Base-by-base conservation (phyloP, 2,797 vertebrate genomes). In the Cynopterus sphinx region DNA sequence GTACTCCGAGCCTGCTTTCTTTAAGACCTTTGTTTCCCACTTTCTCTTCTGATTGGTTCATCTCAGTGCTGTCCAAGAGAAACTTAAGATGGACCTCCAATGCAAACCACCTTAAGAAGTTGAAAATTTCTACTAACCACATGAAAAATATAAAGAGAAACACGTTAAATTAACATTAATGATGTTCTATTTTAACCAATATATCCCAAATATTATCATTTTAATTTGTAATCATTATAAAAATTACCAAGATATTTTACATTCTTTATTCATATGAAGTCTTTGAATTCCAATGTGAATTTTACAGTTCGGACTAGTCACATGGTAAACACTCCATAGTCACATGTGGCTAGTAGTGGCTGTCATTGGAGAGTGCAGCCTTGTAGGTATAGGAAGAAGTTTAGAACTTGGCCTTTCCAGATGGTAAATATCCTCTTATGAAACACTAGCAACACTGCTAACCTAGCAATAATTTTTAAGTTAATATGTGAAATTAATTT, bases 401-500 rank as follows among this genome's bases (percentile, higher is more conserved):
- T 65, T 8, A 43, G 55, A 87, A 39, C 31, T 88, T 0, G 5
- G 3, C 36, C 16, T 75, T 53, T 11, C 39, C 24, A 43, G 41
- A 9, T 77, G 73, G 43, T 24, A 70, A 65, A 59, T 43, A 36
- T 55, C 51, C 6, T 83, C 75, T 16, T 49, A 1, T n/a, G 24
- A 85, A 84, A 49, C 8, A 39, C 13, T 49, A 46, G 21, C 13
- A 71, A 16, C 16, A 31, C 22, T 19, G n/a, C 24, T 57, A 65
- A 78, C 55, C 59, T 46, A 46, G 33, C 1, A 46, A 21, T 67
- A 55, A 31, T 63, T 53, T 91, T 71, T 46, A 92, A 71, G n/a
- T 10, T 92, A 55, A 57, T 24, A 11, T 21, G 5, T 61, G 83
- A 89, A 86, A 73, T 74, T 10, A 71, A 36, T 82, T 91, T 86